Base-by-base conservation (phyloP, 2,797 vertebrate species). In the Thalassophryne amazonica region DNA sequence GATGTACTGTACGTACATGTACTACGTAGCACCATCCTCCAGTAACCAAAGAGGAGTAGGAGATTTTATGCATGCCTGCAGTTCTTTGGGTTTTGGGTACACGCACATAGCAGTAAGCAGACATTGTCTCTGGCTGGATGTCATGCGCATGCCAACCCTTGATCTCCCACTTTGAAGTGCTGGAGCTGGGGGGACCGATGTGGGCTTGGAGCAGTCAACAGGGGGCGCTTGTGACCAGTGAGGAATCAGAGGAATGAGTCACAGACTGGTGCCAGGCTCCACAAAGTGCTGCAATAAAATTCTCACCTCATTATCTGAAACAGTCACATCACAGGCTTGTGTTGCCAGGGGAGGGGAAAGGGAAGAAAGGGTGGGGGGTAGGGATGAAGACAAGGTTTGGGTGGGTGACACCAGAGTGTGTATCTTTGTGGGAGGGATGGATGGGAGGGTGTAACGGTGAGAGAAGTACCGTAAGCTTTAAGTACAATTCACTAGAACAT, bases 261-360 rank as follows among this genome's bases (percentile, higher is more conserved):
- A 60, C 76, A 86, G 80, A 68, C 89, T 87, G 83, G 76, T 86
- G 86, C 83, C 85, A 80, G 67, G 72, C 76, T 60, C n/a, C 69
- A 74, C 73, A 79, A 81, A 79, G 66, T 58, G 69, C 65, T 40
- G 81, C 84, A 85, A 87, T 91, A 91, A 90, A 91, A 76, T 85
- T 91, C 87, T 86, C 90, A 86, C 88, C 88, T 90, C 86, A 90
- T 91, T 91, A 92, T 90, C 88, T 86, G 74, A 83, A 84, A 86
- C 78, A 80, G 84, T 70, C 83, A 88, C 87, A 90, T 89, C 89
- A 90, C 86, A 90, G 79, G 69, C 67, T 67, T 64, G 80, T 69
- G 78, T 78, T 75, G 78, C 64, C 59, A 64, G 77, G 82, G 78
- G 78, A 83, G 71, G 73, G 75, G 73, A 69, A 63, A 67, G 68